phyloP scores from a whole-genome alignment of 2,888 invertebrate genomes.

The Hemithea aestivaria region DNA sequence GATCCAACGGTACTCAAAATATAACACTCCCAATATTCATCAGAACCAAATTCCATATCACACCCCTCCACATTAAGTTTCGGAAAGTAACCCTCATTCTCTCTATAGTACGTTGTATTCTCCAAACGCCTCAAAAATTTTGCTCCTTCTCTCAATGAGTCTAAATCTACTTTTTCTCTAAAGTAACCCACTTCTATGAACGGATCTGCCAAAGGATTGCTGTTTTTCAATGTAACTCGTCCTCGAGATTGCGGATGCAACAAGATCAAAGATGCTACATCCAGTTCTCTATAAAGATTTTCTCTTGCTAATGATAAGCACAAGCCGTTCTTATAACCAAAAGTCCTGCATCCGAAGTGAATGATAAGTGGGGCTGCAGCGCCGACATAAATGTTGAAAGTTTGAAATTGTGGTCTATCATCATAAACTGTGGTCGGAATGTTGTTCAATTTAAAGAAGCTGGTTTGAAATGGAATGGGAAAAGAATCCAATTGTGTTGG shows the following conservation, averaged over 20 bases:
- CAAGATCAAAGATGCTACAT: slow-evolving; percentile 38
- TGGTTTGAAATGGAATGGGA: slow-evolving; percentile 51
- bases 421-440: slow-evolving; percentile 14
- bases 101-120: slow-evolving; percentile 48
- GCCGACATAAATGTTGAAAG: slow-evolving; percentile 53
- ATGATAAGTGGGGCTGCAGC: slow-evolving; percentile 44
- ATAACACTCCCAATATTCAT: slow-evolving; percentile 83
- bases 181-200: slow-evolving; percentile 53
- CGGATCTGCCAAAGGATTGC: slow-evolving; percentile 52
- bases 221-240: slow-evolving; percentile 47
- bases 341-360: slow-evolving; percentile 38
- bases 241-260: slow-evolving; percentile 60
- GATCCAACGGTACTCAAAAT: slow-evolving; percentile 75
- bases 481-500: slow-evolving; percentile 35
- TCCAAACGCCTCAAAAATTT: slow-evolving; percentile 45
- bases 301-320: slow-evolving; percentile 45
- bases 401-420: slow-evolving; percentile 54
- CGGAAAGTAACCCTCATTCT: slow-evolving; percentile 40
- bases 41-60: slow-evolving; percentile 65
- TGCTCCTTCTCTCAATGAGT: slow-evolving; percentile 40
- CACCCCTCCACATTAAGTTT: slow-evolving; percentile 72
- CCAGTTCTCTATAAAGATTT: slow-evolving; percentile 47
- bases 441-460: slow-evolving; percentile 44
- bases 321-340: slow-evolving; percentile 29
- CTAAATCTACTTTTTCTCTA: slow-evolving; percentile 45